A percentile compares a stretch with the other conserved stretches of the same genome.
Conservation (phyloP, 2,113 vertebrate genomes). For the Sinocyclocheilus rhinocerous region DNA sequence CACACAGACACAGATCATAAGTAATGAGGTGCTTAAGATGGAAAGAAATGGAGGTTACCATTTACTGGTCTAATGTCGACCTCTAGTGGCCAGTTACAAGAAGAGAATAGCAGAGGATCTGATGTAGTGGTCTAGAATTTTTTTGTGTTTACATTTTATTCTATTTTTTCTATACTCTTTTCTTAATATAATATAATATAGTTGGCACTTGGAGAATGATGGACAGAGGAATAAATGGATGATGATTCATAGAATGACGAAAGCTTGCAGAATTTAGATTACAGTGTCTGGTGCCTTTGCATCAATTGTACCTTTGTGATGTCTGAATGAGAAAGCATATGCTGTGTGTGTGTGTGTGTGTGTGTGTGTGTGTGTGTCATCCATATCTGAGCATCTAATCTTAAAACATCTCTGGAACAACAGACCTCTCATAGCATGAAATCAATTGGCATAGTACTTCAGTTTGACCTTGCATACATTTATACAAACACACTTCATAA, state of each 20-base stretch:
- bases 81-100: slow-evolving; percentile 39
- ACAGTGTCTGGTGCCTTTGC: background rate
- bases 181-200: too few species aligned
- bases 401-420: background rate
- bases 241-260: background rate
- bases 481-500: background rate
- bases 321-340: background rate
- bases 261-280: background rate
- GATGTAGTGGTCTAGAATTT: too few species aligned
- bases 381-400: background rate
- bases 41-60: slow-evolving; percentile 16
- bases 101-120: background rate
- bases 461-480: background rate
- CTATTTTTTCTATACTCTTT: too few species aligned
- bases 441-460: background rate
- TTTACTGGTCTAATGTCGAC: slow-evolving; percentile 11
- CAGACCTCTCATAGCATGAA: background rate
- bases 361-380: background rate
- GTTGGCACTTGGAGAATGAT: background rate
- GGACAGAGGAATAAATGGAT: background rate
- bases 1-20: background rate
- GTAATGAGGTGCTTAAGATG: slow-evolving; percentile 21
- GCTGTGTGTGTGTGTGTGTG: too few species aligned
- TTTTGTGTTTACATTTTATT: too few species aligned
- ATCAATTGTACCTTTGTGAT: background rate